Base-by-base conservation (phyloP, 2,888 invertebrate species). In the Heliconius cydno region DNA sequence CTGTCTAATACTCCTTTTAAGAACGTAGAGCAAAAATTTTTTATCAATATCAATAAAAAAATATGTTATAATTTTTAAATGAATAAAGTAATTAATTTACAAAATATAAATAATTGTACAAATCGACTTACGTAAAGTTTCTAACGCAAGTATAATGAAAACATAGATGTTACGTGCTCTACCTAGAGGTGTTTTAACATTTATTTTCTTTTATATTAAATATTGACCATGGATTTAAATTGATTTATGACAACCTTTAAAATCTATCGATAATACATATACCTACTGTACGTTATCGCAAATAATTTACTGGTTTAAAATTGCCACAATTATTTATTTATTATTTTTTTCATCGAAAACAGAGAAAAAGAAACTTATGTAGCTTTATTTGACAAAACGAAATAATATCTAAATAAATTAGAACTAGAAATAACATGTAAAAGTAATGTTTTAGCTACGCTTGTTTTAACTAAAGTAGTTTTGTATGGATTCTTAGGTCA, bases 241-340 rank as follows among this genome's bases (percentile, higher is more conserved):
- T 84, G 84, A 87, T 87, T 88, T 87, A 88, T 83, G 84, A 83
- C 86, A 80, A 82, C 84, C 84, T 85, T 85, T 86, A 85, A 86
- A 84, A 77, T 80, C 74, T 82, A 81, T 79, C 82, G 87, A 87
- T 87, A 86, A 87, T 71, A 68, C 52, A 82, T 79, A 81, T 83
- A 82, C 84, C 77, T 86, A n/a, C 3, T 12, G 3, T 60, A 60
- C 60, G 84, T 83, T 84, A 85, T 85, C 83, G 81, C 30, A 78
- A 46, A 82, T 72, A 77, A 65, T 76, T 78, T 63, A 79, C 74
- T 41, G 7, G 38, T 63, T 74, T 67, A 65, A 25, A 57, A 41
- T 67, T 65, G 34, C 66, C 71, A 22, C 74, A 13, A 52, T 52
- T 15, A 52, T 72, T 67, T 67, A 67, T 9, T 73, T 60, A 60